A percentile compares a stretch with the other conserved stretches of the same genome.
These are phyloP conservation scores for Drosophila pruinosa DNA, from an alignment of 1,140 invertebrate species.

Conservation along the genomic window DNA sequence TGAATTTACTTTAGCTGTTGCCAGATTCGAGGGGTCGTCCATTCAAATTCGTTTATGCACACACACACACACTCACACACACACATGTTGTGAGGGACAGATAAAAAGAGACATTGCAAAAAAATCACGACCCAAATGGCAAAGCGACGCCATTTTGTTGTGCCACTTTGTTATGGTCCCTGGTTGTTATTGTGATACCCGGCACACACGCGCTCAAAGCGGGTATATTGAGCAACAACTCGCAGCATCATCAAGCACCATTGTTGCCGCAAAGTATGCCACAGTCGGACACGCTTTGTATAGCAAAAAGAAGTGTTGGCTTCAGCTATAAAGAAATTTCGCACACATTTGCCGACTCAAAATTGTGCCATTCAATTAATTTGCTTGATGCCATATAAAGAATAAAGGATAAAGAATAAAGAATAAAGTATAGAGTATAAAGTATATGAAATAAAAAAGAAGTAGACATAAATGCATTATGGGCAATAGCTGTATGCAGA, in stretches of 20 bases:
- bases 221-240: too few relatives aligned
- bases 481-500: too few relatives aligned
- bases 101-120: slow-evolving; percentile 13
- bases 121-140: slow-evolving; percentile 51
- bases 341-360: too few relatives aligned
- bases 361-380: slow-evolving; percentile 74
- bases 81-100: too few relatives aligned
- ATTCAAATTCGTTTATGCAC: slow-evolving; percentile 54
- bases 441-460: too few relatives aligned
- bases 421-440: too few relatives aligned
- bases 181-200: background rate
- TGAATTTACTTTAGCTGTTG: slow-evolving; percentile 46
- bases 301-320: too few relatives aligned
- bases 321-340: slow-evolving; percentile 24
- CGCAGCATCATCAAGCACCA: too few relatives aligned
- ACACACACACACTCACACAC: background rate
- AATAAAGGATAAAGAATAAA: too few relatives aligned
- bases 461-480: slow-evolving; percentile 45
- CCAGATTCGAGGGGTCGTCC: slow-evolving; percentile 34
- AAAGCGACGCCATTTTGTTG: slow-evolving; percentile 21
- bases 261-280: too few relatives aligned
- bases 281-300: background rate
- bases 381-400: slow-evolving; percentile 45
- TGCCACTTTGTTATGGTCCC: too few relatives aligned
- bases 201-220: background rate